Conservation (phyloP, 2,113 vertebrate species). For the Perca schrenkii region DNA sequence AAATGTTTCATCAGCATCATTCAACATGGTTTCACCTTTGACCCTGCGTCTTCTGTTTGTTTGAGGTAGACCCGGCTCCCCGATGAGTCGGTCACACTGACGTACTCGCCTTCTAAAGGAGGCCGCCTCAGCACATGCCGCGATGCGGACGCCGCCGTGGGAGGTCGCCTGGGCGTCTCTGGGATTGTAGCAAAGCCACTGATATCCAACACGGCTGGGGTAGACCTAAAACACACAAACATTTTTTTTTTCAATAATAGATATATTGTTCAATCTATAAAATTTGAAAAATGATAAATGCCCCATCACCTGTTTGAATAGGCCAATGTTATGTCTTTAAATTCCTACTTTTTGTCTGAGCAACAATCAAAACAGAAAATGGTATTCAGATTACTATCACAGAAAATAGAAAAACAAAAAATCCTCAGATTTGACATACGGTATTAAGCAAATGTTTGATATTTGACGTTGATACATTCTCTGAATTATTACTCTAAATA, state of each 20-base stretch:
- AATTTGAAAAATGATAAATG: background rate
- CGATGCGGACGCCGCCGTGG: background rate
- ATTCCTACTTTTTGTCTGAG: background rate
- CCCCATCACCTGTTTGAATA: background rate
- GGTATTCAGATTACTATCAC: background rate
- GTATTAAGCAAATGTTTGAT: background rate
- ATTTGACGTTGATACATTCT: background rate
- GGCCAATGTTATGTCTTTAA: background rate
- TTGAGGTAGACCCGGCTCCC: slow-evolving; percentile 91
- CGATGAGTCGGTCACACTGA: slow-evolving; percentile 89
- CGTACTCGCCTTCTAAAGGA: slow-evolving; percentile 90
- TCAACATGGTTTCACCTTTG: slow-evolving; percentile 62
- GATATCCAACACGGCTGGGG: slow-evolving; percentile 70
- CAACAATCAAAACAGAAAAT: background rate
- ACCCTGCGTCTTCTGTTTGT: slow-evolving; percentile 80
- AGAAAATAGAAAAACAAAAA: background rate
- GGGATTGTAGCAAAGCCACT: slow-evolving; percentile 75
- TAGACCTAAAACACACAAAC: slow-evolving; percentile 53
- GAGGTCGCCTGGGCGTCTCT: slow-evolving; percentile 57
- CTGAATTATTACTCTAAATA: background rate
- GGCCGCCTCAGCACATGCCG: slow-evolving; percentile 86
- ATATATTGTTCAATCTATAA: background rate
- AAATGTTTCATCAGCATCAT: background rate
- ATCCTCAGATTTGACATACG: background rate
- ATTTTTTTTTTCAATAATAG: background rate